A percentile compares a stretch with the other conserved stretches of the same genome.
Evolutionary conservation across 1,140 invertebrate species (phyloP).

Genomic region (Apolygus lucorum): DNA sequence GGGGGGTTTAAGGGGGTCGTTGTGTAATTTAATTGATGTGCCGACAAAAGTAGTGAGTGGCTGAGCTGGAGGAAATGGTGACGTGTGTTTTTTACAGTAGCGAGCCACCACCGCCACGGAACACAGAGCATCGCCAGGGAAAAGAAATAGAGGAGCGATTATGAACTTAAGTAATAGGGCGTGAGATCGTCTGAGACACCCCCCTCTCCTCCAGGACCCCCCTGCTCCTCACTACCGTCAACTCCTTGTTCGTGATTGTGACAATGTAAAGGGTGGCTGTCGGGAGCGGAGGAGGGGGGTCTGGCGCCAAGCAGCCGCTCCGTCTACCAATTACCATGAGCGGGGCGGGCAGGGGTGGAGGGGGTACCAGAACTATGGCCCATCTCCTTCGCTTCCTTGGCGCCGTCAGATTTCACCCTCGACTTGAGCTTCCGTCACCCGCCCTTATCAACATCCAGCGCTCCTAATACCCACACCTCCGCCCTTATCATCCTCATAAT

Average conservation of each 20-base stretch:
- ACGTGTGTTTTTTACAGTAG: background rate
- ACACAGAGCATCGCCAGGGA: background rate
- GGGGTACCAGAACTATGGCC: background rate
- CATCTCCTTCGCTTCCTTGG: slow-evolving; percentile 10
- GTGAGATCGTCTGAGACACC: background rate
- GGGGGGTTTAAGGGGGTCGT: no score
- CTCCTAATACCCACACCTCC: background rate
- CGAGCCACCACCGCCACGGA: background rate
- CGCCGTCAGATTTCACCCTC: slow-evolving; percentile 16
- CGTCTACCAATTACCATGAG: slow-evolving; percentile 7
- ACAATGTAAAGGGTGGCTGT: background rate
- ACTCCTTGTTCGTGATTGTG: background rate
- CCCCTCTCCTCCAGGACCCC: background rate
- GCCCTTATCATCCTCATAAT: no score
- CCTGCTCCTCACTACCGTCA: background rate
- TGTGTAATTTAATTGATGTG: no score
- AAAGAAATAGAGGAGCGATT: background rate
- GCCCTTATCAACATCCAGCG: background rate
- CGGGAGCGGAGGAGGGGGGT: background rate
- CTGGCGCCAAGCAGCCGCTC: slow-evolving; percentile 14
- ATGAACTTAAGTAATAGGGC: background rate
- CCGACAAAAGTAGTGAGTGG: background rate
- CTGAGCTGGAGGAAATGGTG: background rate
- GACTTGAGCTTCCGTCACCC: slow-evolving; percentile 10
- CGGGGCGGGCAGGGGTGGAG: background rate